phyloP scores from a whole-genome alignment of 2,888 invertebrate species.

The Athetis lepigone region DNA sequence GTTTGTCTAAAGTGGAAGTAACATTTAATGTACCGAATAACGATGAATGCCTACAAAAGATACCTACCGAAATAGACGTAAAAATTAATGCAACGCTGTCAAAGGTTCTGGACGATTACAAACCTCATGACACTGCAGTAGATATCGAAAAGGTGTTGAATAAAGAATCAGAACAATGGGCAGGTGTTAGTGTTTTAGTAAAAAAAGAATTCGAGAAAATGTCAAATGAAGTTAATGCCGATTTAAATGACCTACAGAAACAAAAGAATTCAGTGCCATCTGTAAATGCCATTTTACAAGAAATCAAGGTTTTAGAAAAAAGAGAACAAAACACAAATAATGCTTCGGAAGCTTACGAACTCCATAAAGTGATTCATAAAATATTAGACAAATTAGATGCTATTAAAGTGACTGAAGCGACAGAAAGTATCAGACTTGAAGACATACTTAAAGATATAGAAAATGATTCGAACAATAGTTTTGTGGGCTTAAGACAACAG shows the following conservation, averaged over 20 bases:
- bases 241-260: constrained; percentile 61
- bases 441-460: constrained; percentile 67
- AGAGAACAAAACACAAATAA: constrained; percentile 70
- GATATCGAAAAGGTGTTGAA: constrained; percentile 67
- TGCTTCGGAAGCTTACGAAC: constrained; percentile 68
- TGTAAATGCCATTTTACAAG: constrained; percentile 69
- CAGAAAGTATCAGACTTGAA: constrained; percentile 70
- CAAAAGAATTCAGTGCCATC: constrained; percentile 61
- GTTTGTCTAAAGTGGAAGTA: constrained; percentile 33
- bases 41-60: constrained; percentile 41
- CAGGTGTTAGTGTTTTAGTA: constrained; percentile 71
- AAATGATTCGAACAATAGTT: constrained; percentile 59
- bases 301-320: constrained; percentile 73
- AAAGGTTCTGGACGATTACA: constrained; percentile 36
- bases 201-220: constrained; percentile 74
- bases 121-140: constrained; percentile 59
- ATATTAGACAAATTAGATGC: constrained; percentile 61
- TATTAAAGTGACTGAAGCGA: constrained; percentile 61
- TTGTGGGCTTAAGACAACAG: constrained; percentile 56
- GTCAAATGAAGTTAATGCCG: constrained; percentile 68
- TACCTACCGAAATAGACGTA: constrained; percentile 51
- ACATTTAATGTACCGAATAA: constrained; percentile 34
- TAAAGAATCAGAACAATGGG: constrained; percentile 72
- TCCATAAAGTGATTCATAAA: constrained; percentile 71
- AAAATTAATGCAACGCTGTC: constrained; percentile 61